Evolutionary conservation across 2,888 invertebrate genomes (phyloP).

Genomic region (Byasa hedistus): DNA sequence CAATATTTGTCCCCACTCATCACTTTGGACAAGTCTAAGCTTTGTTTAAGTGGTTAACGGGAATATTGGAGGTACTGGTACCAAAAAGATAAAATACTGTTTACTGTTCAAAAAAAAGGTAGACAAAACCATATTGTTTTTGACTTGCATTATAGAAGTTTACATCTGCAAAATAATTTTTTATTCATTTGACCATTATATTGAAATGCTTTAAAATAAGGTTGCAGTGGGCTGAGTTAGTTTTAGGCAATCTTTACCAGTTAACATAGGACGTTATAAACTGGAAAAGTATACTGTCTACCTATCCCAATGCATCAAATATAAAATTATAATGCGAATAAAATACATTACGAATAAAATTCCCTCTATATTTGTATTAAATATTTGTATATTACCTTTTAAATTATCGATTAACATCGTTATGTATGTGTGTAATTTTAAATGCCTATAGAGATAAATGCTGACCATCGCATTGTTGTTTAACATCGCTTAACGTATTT

Average conservation of each 20-base stretch:
- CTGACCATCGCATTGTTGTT: slow-evolving; percentile 43
- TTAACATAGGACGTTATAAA: too few relatives aligned
- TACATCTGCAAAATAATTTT: too few relatives aligned
- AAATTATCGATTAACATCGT: slow-evolving; percentile 21
- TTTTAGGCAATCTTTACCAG: too few relatives aligned
- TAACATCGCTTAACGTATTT: slow-evolving; percentile 50
- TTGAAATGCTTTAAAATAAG: too few relatives aligned
- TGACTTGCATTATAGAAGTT: not conserved
- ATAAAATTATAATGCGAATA: too few relatives aligned
- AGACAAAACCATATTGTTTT: not conserved
- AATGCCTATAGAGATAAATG: slow-evolving; percentile 35
- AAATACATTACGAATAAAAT: too few relatives aligned
- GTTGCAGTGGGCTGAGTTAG: too few relatives aligned
- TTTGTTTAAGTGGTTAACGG: slow-evolving; percentile 5
- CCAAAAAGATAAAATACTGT: not conserved
- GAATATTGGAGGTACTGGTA: not conserved
- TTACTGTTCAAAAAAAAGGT: not conserved
- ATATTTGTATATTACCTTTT: slow-evolving; percentile 11
- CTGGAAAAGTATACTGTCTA: too few relatives aligned
- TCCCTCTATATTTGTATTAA: not conserved
- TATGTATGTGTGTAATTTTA: slow-evolving; percentile 28
- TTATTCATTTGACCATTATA: too few relatives aligned
- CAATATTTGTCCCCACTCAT: too few relatives aligned
- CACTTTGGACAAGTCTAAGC: not conserved
- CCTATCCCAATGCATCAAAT: too few relatives aligned